These are phyloP conservation scores for Crioceris asparagi DNA, from an alignment of 2,888 invertebrate species.

Conservation along the genomic window DNA sequence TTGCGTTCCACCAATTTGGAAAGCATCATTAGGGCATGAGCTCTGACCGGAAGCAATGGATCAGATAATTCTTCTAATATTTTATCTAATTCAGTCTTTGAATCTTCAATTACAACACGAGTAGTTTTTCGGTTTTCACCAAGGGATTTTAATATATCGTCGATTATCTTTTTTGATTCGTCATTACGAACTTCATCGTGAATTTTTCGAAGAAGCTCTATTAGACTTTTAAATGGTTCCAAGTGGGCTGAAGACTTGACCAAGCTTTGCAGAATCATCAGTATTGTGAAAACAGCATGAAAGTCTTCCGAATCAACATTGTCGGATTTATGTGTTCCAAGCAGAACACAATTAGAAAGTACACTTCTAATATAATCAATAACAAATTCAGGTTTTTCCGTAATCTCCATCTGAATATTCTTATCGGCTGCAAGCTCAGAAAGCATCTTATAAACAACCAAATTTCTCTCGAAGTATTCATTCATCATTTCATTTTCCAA, in stretches of 20 bases:
- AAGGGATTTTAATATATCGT: slow-evolving; percentile 20
- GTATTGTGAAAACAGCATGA: slow-evolving; percentile 28
- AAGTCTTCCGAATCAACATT: slow-evolving; percentile 26
- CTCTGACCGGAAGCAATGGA: slow-evolving; percentile 64
- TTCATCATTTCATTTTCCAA: slow-evolving; percentile 36
- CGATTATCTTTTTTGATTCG: slow-evolving; percentile 26
- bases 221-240: slow-evolving; percentile 31
- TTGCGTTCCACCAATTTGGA: slow-evolving; percentile 57
- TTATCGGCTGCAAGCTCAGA: slow-evolving; percentile 42
- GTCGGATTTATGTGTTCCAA: slow-evolving; percentile 20
- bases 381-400: slow-evolving; percentile 38
- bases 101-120: slow-evolving; percentile 10
- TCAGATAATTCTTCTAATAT: slow-evolving; percentile 60
- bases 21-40: slow-evolving; percentile 66
- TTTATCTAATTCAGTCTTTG: slow-evolving; percentile 42
- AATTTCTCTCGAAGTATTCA: slow-evolving; percentile 34
- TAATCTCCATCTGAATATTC: slow-evolving; percentile 38
- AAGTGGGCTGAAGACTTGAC: slow-evolving; percentile 27
- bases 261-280: slow-evolving; percentile 34
- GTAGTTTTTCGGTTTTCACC: slow-evolving; percentile 5
- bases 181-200: slow-evolving; percentile 21
- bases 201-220: slow-evolving; percentile 24
- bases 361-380: slow-evolving; percentile 42
- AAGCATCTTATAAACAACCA: slow-evolving; percentile 41
- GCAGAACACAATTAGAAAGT: slow-evolving; percentile 27